Evolutionary conservation across 2,888 invertebrate species (phyloP).

Genomic region (Mamestra brassicae): DNA sequence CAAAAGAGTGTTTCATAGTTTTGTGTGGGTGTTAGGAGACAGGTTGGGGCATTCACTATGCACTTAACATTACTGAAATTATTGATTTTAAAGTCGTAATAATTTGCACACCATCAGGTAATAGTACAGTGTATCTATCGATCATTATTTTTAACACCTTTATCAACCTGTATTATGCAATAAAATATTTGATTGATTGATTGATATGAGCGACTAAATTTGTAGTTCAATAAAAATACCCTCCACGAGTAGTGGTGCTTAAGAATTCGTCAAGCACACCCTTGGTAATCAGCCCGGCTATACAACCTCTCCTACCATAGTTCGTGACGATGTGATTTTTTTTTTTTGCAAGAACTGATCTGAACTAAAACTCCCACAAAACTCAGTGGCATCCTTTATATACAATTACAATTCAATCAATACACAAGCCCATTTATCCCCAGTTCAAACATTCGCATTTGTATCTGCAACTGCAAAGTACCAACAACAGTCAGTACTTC

Average conservation of each 20-base stretch:
- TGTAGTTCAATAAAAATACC: background rate
- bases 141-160: too few species aligned
- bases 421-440: constrained; percentile 23
- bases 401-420: constrained; percentile 2
- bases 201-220: background rate
- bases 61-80: too few species aligned
- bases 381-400: background rate
- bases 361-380: background rate
- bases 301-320: background rate
- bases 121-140: too few species aligned
- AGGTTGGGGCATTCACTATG: background rate
- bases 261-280: too few species aligned
- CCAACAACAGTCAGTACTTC: constrained; percentile 38
- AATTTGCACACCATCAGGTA: too few species aligned
- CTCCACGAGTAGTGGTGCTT: too few species aligned
- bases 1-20: background rate
- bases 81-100: too few species aligned
- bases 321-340: background rate
- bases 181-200: too few species aligned
- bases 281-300: background rate
- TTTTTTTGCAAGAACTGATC: background rate
- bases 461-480: constrained; percentile 17
- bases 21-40: background rate
- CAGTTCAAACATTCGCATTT: constrained; percentile 17
- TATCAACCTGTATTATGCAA: too few species aligned